These are phyloP conservation scores for Coronaproctus castanopsis DNA, from an alignment of 2,888 invertebrate species.

Conservation along the genomic window DNA sequence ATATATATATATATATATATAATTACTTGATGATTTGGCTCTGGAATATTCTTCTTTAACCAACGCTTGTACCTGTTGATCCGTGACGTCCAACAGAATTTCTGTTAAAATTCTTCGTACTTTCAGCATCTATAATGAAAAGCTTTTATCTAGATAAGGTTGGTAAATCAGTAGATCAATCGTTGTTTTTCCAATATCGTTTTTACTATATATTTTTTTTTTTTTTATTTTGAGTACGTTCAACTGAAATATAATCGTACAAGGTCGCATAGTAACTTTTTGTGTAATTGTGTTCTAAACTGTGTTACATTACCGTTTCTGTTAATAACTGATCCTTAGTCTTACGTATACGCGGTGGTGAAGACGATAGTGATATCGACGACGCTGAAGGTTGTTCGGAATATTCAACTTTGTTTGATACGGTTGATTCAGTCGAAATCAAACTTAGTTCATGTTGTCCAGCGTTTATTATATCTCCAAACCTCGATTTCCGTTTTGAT, in stretches of 20 bases:
- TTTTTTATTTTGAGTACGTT: too few species aligned
- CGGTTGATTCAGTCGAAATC: too few species aligned
- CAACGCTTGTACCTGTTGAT: conserved; percentile 7
- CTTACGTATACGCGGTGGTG: conserved; percentile 14
- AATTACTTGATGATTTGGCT: conserved; percentile 9
- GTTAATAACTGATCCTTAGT: conserved; percentile 39
- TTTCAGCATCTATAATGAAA: conserved; percentile 50
- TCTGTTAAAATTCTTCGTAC: conserved; percentile 78
- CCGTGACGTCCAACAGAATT: conserved; percentile 77
- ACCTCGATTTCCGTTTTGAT: too few species aligned
- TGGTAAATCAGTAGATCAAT: neutral
- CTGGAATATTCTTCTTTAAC: conserved; percentile 10
- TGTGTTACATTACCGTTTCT: conserved; percentile 26
- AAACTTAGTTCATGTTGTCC: too few species aligned
- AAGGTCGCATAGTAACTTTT: neutral
- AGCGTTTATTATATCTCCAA: too few species aligned
- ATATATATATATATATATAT: too few species aligned
- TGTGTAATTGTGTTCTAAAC: neutral
- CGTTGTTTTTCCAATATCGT: too few species aligned
- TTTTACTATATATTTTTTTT: too few species aligned
- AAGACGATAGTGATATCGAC: conserved; percentile 1
- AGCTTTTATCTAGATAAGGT: conserved; percentile 7
- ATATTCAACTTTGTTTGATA: conserved; percentile 1
- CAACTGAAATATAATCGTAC: too few species aligned
- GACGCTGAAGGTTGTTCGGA: neutral